Conservation (phyloP, 2,113 vertebrate species). For the Erinaceus europaeus region DNA sequence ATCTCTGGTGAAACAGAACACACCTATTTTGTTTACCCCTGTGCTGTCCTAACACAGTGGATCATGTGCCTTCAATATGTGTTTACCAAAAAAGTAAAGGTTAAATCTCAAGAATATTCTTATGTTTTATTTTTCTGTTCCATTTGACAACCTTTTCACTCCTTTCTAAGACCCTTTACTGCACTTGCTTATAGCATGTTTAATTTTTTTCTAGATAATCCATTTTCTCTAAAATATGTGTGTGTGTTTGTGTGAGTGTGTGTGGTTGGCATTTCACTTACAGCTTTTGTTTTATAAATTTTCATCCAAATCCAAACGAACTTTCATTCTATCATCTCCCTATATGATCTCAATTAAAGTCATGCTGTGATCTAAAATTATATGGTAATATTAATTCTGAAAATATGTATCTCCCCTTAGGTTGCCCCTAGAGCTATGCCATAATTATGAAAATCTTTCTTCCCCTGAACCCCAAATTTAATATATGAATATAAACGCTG, state of each 20-base stretch:
- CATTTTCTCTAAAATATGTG: background rate
- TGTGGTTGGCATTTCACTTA: background rate
- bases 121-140: background rate
- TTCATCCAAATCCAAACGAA: too few relatives aligned
- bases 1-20: background rate
- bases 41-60: background rate
- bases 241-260: background rate
- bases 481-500: too few relatives aligned
- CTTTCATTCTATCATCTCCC: background rate
- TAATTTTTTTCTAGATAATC: background rate
- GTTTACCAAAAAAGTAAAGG: background rate
- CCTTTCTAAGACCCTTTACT: background rate
- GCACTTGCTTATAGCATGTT: background rate
- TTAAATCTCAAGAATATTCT: background rate
- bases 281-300: background rate
- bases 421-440: too few relatives aligned
- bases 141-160: background rate
- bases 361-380: background rate
- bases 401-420: too few relatives aligned
- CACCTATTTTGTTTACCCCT: background rate
- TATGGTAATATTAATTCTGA: background rate
- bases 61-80: background rate
- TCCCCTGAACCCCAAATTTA: background rate
- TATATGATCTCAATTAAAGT: background rate
- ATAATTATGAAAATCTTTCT: background rate